These are phyloP conservation scores for Falcunculus frontatus DNA, from an alignment of 2,113 vertebrate species.

Conservation along the genomic window DNA sequence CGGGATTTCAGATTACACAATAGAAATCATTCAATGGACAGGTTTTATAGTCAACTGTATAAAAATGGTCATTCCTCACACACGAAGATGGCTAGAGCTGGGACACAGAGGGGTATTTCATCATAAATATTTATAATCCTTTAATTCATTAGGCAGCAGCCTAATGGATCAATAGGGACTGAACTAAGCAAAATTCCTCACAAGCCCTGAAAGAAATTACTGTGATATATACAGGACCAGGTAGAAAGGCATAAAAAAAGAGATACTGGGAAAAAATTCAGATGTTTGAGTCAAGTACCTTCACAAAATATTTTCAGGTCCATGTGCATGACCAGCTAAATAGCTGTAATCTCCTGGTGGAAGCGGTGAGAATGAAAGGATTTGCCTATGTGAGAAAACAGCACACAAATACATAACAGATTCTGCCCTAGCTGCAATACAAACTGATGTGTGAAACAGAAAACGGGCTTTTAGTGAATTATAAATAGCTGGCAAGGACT, in stretches of 20 bases:
- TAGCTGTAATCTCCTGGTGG: not conserved
- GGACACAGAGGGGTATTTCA: not conserved
- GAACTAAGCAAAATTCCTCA: not conserved
- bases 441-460: slow-evolving; percentile 17
- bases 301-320: not conserved
- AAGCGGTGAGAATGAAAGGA: not conserved
- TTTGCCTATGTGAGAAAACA: not conserved
- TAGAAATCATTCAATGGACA: not conserved
- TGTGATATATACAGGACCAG: not conserved
- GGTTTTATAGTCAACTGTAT: not conserved
- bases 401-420: not conserved
- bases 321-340: not conserved
- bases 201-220: not conserved
- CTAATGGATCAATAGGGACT: not conserved
- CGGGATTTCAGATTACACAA: not conserved
- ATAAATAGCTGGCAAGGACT: slow-evolving; percentile 1
- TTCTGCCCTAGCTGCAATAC: not conserved
- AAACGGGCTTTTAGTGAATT: slow-evolving; percentile 8
- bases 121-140: not conserved
- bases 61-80: not conserved
- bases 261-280: not conserved
- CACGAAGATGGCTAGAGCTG: not conserved
- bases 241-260: not conserved
- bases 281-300: not conserved
- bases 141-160: not conserved